Percentiles rank a stretch among this genome's conserved stretches.
Evolutionary conservation across 1,140 invertebrate genomes (phyloP).

Genomic region (Drosophila carrolli): DNA sequence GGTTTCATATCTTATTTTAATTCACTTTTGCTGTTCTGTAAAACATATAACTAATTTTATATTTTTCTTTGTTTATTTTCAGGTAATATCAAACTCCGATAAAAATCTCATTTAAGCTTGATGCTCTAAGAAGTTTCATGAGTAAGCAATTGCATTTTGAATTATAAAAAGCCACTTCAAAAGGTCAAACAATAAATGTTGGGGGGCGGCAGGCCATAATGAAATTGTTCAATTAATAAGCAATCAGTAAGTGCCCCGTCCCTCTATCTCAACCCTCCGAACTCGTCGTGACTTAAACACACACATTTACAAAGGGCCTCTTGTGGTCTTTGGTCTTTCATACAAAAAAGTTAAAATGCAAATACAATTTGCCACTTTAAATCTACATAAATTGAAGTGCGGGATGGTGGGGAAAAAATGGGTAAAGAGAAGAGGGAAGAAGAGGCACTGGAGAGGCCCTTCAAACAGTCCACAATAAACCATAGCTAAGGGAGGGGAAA

Average conservation of each 20-base stretch:
- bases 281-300: conserved; percentile 4
- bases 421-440: conserved; percentile 7
- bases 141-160: conserved; percentile 17
- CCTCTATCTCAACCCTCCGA: conserved; percentile 5
- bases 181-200: conserved; percentile 13
- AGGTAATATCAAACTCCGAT: conserved; percentile 54
- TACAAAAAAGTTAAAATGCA: conserved; percentile 67
- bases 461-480: conserved; percentile 69
- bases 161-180: conserved; percentile 19
- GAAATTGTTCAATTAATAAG: conserved; percentile 59
- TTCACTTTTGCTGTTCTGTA: neutral
- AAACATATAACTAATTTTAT: conserved; percentile 25
- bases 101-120: neutral
- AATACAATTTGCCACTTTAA: conserved; percentile 82
- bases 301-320: conserved; percentile 46
- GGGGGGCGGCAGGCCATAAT: neutral
- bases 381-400: conserved; percentile 70
- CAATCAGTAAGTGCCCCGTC: conserved; percentile 45
- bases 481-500: conserved; percentile 16
- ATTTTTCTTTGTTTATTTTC: conserved; percentile 43
- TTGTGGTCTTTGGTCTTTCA: conserved; percentile 62
- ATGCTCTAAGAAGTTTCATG: conserved; percentile 1
- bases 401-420: conserved; percentile 9
- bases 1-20: neutral
- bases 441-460: conserved; percentile 56